Base-by-base conservation (phyloP, 1,140 invertebrate species). In the Diorhabda sublineata region DNA sequence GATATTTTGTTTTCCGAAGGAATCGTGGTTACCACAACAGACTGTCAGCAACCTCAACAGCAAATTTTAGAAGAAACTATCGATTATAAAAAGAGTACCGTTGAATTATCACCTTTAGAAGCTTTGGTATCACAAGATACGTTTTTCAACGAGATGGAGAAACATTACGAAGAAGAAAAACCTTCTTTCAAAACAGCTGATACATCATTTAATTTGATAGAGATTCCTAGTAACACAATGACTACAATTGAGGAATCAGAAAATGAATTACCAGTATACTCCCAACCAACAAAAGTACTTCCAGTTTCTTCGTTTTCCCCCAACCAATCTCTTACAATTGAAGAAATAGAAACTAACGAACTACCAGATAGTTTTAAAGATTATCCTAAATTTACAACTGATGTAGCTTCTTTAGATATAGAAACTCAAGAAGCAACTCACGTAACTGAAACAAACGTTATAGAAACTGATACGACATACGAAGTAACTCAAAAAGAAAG, bases 1-100 rank as follows among this genome's bases (percentile, higher is more conserved):
- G 85, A 88, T 69, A 74, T 91, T 5, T 82, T 85, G 61, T 71
- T 88, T 58, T 79, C 85, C 26, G 85, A 89, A 80, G 84, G 89
- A 66, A 74, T 92, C 42, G 81, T 80, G 42, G 84, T 89, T 58
- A 87, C 80, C 67, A 80, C 84, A 4, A 83, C 85, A 5, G 85
- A 88, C 75, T 76, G 84, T 42, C 85, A 90, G 75, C 82, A 87
- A 52, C 86, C 86, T 61, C 88, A 90, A 81, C 74, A 77, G 2
- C 78, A 84, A 61, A 79, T 90, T 7, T 71, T 73, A 8, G 74
- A 82, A 47, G 81, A 85, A 70, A 73, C 84, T 45, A 73, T 76
- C 47, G 81, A 82, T 64, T 76, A 77, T 61, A 83, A 86, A 66
- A 85, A 70, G 63, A 89, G 88, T 52, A 83, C 81, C 63, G 69